phyloP scores from a whole-genome alignment of 2,113 vertebrate species.

The Colinus virginianus region DNA sequence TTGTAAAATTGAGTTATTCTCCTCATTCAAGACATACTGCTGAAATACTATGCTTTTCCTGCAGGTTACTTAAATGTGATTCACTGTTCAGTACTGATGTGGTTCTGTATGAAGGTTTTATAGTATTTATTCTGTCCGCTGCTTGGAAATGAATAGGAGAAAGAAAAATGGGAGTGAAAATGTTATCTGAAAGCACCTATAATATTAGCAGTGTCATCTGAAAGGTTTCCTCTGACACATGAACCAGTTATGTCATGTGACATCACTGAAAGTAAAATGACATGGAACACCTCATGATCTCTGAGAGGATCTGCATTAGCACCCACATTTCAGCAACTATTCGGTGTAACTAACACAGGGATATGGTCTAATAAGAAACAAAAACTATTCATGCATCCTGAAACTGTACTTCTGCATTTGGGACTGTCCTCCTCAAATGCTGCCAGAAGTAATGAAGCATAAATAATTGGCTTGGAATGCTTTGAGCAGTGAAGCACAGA shows the following conservation, averaged over 20 bases:
- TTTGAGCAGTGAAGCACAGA: neutral
- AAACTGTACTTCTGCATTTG: neutral
- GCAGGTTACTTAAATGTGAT: neutral
- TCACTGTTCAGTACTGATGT: neutral
- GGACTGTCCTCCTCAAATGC: neutral
- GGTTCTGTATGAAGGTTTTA: neutral
- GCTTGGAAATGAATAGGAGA: neutral
- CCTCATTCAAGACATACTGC: neutral
- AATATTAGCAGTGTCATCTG: neutral
- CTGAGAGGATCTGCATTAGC: neutral
- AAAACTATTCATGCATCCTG: neutral
- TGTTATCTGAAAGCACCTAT: neutral
- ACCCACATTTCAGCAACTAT: neutral
- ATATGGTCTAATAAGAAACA: neutral
- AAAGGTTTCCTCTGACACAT: neutral
- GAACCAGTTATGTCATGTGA: neutral
- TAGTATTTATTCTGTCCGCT: neutral
- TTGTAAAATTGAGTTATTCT: accelerated
- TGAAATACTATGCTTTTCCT: neutral
- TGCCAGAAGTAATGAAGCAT: neutral
- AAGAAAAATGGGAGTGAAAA: neutral
- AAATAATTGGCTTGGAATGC: neutral
- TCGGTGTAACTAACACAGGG: neutral
- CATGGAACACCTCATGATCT: neutral
- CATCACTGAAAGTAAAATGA: neutral